Evolutionary conservation across 30 jellyfish, hydroid and myxozoan species (phyloP), one percentile per base, ranked within the genome.

Genomic region (Aurelia sp.): DNA sequence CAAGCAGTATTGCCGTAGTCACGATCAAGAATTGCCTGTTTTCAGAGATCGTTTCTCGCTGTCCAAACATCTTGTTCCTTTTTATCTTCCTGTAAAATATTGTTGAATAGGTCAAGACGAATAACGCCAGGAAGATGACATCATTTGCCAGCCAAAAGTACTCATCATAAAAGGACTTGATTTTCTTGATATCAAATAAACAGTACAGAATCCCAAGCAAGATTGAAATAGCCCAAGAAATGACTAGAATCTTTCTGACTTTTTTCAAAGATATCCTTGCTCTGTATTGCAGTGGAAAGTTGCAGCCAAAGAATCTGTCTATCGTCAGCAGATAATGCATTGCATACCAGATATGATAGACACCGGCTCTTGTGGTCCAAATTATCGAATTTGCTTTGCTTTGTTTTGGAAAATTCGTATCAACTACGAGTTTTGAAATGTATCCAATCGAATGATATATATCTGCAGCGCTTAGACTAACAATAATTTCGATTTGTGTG

Each of bases 271-370:
- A 74, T 47, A 50, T 57, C 8, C 41, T 21, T 64, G 86, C 62
- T 18, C 86, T 74, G 66, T 76, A 76, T 40, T 76, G 62, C 65
- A 76, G 60, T 6, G 86, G 86, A 19, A 76, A 76, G 23, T 76
- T 76, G 62, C 86, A 76, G 35, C 76, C 86, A 31, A 76, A 74
- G 50, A 58, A 76, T 23, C 86, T 74, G 50, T 76, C 86, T 3
- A 76, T 22, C 20, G 86, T 76, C 4, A 76, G 53, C 35, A 76
- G 27, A 60, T 58, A 59, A 66, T 23, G 63, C 76, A 59, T 76
- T 41, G 86, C 37, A 76, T 76, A 76, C 86, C 86, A 76, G n/a
- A 74, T 74, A 60, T 76, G 86, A 44, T 76, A 59, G 15, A 76
- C n/a, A 17, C 62, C 86, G 13, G 86, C 86, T 62, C 86, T 30